A percentile compares a stretch with the other conserved stretches of the same genome.
Evolutionary conservation across 35 echinoderm and acorn worm genomes (phyloP).

Genomic region (Apostichopus parvimensis): DNA sequence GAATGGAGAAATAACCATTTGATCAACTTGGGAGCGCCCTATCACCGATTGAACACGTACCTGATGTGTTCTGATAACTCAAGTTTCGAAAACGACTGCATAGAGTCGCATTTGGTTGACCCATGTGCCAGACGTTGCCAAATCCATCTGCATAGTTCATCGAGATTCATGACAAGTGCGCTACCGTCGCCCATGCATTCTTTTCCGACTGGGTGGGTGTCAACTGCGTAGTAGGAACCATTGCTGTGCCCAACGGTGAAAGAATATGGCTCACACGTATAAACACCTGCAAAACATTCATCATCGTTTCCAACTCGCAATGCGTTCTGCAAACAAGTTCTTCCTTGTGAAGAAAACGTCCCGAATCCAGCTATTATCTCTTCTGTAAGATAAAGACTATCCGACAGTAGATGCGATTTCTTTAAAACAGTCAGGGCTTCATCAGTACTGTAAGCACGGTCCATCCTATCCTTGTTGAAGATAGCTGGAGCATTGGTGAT

Average conservation of each 20-base stretch:
- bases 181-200: neutral
- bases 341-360: neutral
- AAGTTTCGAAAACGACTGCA: conserved; percentile 14
- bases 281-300: neutral
- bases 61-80: neutral
- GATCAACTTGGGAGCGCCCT: no score
- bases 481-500: neutral
- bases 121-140: conserved; percentile 6
- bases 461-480: neutral
- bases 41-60: no score
- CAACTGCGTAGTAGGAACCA: neutral
- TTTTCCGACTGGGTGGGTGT: conserved; percentile 15
- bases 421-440: neutral
- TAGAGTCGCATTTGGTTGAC: neutral
- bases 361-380: neutral
- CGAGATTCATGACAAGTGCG: neutral
- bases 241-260: neutral
- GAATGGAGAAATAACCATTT: no score
- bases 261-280: conserved; percentile 30
- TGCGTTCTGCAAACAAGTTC: neutral
- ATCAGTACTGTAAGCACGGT: conserved; percentile 7
- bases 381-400: neutral
- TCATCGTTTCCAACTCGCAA: neutral
- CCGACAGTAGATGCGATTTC: neutral
- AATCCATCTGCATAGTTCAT: conserved; percentile 21